Evolutionary conservation across 2,797 vertebrate genomes (phyloP), one percentile per base, ranked within the genome.

Genomic region (Odontamblyopus lacepedii): DNA sequence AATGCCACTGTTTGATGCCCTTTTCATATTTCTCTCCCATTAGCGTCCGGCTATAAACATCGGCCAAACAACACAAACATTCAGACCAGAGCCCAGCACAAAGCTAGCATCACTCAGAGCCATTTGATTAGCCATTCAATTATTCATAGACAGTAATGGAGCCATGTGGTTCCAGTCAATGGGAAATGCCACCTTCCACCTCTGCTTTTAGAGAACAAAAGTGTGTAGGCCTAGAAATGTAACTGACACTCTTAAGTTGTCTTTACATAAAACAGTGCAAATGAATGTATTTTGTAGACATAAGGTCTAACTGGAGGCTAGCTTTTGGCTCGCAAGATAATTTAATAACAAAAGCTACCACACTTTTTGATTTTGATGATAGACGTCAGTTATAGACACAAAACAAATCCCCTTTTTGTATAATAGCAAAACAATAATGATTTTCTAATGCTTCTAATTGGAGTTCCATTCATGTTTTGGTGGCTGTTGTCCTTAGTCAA

Each of bases 61-160:
- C 71, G 67, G 79, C 79, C 12, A 69, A 82, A 63, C 71, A 67
- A 78, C 32, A 63, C 3, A 27, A 62, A 78, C 35, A 51, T 61
- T 75, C 38, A 64, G 23, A 23, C 11, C 48, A 76, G 67, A 68
- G 74, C 27, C 23, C 55, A 78, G 79, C 67, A 26, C 44, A 74
- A 65, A 75, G 71, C 57, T 27, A 72, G 77, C 65, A 4, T 83
- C 83, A 79, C 57, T n/a, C 44, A 18, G 59, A 63, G 64, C 70
- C 77, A 78, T 85, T 81, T 84, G 70, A 90, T 89, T 82, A 77
- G 70, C 23, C 48, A 88, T 89, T 90, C 63, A 91, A 87, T 89
- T 90, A 90, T 88, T 89, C 83, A 86, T 65, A 74, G 67, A 81
- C 67, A 71, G 78, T 71, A 50, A 75, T 81, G 60, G 79, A 73